Evolutionary conservation across 2,113 vertebrate species (phyloP), one percentile per base, ranked within the genome.

Genomic region (Antigone vipio): DNA sequence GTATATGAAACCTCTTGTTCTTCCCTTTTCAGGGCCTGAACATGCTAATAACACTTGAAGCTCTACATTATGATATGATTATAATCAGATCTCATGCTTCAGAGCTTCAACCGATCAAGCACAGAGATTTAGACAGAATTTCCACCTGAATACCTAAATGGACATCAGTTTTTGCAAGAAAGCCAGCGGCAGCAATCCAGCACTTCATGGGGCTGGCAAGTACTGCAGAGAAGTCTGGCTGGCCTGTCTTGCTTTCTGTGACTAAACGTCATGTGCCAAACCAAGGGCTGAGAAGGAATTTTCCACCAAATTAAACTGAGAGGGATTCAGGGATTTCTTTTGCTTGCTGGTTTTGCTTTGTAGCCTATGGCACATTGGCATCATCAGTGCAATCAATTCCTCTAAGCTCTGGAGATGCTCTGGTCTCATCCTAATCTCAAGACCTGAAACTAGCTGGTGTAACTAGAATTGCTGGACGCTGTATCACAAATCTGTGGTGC

Each of bases 61-160:
- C 14, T 87, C 29, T 40, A 44, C 20, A 29, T 38, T 60, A 79
- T 23, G 35, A 44, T 15, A 68, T 1, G 18, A 35, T 42, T 19
- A 64, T 85, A 94, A 94, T 83, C 55, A 73, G 6, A 79, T 88
- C 85, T 92, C 82, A 92, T 45, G 56, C 82, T 85, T 85, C 45
- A 83, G 58, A 79, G 71, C 50, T 80, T 88, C 79, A 63, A 2
- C 26, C 24, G 82, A 5, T 92, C 85, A 85, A 72, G 88, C 74
- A 69, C 0, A 69, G 38, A 49, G 34, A 83, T 38, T 64, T 5
- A 83, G 56, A 90, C 44, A 88, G 53, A 69, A 83, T 58, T 94
- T 96, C 85, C 91, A 95, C 91, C 92, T 79, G 81, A 85, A 81
- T 64, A 82, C 73, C 30, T 85, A 85, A 85, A 15, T 35, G 49